Conservation (phyloP, 2,797 vertebrate species). For the Argentina silus region DNA sequence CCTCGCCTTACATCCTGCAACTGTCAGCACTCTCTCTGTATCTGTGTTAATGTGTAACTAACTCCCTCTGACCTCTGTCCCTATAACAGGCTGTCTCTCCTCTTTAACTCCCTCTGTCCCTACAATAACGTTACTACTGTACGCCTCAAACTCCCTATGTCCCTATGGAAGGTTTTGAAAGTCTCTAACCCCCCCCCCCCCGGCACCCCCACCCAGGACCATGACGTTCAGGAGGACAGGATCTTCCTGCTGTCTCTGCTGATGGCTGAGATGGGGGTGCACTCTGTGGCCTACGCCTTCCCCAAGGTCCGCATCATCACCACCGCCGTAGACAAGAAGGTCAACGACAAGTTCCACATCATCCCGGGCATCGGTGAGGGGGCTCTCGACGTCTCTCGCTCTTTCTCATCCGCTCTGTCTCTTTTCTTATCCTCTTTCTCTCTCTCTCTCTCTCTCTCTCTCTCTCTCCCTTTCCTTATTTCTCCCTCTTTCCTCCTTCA, state of each 20-base stretch:
- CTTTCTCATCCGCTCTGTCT: constrained; percentile 17
- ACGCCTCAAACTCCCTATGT: background rate
- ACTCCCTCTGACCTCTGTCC: background rate
- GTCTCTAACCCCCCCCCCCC: background rate
- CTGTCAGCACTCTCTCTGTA: background rate
- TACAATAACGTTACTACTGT: no score
- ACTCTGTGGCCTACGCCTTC: constrained; percentile 92
- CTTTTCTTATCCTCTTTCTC: background rate
- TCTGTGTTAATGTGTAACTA: background rate
- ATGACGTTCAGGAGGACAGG: constrained; percentile 89
- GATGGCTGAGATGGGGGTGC: constrained; percentile 92
- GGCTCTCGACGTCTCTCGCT: background rate
- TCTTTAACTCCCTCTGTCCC: background rate
- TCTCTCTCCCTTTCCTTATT: no score
- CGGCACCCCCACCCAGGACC: constrained; percentile 79
- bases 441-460: background rate
- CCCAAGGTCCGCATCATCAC: constrained; percentile 90
- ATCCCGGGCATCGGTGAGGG: constrained; percentile 91
- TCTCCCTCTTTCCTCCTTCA: background rate
- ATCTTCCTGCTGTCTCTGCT: constrained; percentile 90
- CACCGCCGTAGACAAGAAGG: constrained; percentile 91
- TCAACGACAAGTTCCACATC: constrained; percentile 92
- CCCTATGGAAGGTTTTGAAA: background rate
- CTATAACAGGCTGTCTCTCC: background rate
- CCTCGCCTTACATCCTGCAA: background rate